Evolutionary conservation across 2,797 vertebrate species (phyloP).

Genomic region (Crenichthys baileyi): DNA sequence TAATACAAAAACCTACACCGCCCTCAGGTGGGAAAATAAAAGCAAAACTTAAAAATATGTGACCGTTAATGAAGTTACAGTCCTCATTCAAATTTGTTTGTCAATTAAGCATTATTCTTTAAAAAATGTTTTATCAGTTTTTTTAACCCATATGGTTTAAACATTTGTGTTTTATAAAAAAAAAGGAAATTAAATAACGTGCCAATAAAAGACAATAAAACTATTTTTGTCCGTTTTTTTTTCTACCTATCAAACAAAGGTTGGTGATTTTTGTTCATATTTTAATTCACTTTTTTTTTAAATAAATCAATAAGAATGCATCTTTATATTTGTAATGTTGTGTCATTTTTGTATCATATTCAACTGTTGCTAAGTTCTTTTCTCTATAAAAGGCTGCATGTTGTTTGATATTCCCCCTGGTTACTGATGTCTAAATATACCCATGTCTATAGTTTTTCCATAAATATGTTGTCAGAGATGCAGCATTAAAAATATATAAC

Average conservation of each 20-base stretch:
- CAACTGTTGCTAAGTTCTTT: neutral
- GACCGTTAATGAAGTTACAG: neutral
- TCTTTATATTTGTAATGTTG: neutral
- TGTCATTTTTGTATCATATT: neutral
- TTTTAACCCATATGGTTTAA: neutral
- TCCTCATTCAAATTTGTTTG: neutral
- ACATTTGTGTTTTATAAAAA: neutral
- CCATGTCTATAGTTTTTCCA: neutral
- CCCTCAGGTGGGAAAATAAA: neutral
- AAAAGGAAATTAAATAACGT: neutral
- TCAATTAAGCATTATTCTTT: neutral
- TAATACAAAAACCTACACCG: neutral
- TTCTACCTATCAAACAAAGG: too few species aligned
- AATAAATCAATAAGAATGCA: neutral
- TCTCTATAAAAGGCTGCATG: neutral
- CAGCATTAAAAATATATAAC: neutral
- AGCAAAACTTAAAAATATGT: neutral
- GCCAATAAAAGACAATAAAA: neutral
- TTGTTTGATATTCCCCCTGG: neutral
- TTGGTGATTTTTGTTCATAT: neutral
- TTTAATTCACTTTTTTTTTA: neutral
- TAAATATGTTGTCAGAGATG: neutral
- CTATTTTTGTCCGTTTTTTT: neutral
- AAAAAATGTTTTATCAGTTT: neutral
- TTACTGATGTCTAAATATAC: too few species aligned